A percentile compares a stretch with the other conserved stretches of the same genome.
Evolutionary conservation across 2,113 vertebrate species (phyloP).

Genomic region (Perca fluviatilis): DNA sequence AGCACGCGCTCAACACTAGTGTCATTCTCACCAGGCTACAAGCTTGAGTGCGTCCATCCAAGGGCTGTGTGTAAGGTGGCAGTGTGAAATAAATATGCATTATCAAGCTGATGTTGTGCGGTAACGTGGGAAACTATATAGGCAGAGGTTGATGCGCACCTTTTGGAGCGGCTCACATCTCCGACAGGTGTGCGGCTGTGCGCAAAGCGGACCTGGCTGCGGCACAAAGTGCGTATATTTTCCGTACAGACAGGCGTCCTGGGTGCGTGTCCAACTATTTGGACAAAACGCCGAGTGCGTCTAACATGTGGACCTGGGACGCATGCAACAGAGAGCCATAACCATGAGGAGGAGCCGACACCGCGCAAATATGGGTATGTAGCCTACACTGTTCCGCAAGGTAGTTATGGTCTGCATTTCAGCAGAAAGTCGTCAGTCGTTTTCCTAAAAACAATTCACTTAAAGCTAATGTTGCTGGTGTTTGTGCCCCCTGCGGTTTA

Average conservation of each 20-base stretch:
- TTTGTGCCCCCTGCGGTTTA: slow-evolving; percentile 35
- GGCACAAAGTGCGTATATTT: slow-evolving; percentile 43
- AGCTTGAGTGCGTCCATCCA: slow-evolving; percentile 26
- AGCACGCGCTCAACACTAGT: slow-evolving; percentile 16
- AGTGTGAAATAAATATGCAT: slow-evolving; percentile 24
- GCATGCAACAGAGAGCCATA: slow-evolving; percentile 67
- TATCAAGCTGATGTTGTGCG: slow-evolving; percentile 54
- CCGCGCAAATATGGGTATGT: slow-evolving; percentile 84
- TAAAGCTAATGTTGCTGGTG: slow-evolving; percentile 29
- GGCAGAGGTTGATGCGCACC: slow-evolving; percentile 60
- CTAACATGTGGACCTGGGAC: slow-evolving; percentile 80
- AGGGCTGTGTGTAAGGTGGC: slow-evolving; percentile 30
- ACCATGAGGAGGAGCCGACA: slow-evolving; percentile 75
- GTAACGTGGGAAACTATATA: slow-evolving; percentile 59
- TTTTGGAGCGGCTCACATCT: slow-evolving; percentile 55
- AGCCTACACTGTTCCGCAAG: neutral
- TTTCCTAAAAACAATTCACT: slow-evolving; percentile 46
- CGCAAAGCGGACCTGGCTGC: slow-evolving; percentile 42
- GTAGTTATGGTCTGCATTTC: slow-evolving; percentile 6
- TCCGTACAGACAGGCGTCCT: slow-evolving; percentile 33
- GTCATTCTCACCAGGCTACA: slow-evolving; percentile 20
- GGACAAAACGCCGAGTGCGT: slow-evolving; percentile 60
- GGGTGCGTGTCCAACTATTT: slow-evolving; percentile 60
- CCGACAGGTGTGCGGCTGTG: slow-evolving; percentile 76
- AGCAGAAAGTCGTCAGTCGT: slow-evolving; percentile 39